Conservation (phyloP, 2,888 invertebrate species). For the Cheilosia urbana region DNA sequence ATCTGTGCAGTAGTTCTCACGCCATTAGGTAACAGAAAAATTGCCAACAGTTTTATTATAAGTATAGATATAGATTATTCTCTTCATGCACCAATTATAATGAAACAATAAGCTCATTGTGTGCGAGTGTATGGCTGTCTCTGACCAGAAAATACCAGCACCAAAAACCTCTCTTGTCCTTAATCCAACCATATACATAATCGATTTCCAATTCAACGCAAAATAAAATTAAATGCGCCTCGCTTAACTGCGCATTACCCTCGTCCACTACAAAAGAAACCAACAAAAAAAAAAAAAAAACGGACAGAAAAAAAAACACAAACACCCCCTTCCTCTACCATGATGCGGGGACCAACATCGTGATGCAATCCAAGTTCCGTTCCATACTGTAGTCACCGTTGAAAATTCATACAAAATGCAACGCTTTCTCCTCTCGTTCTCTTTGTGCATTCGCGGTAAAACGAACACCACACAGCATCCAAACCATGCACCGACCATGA, state of each 20-base stretch:
- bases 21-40: too few species aligned
- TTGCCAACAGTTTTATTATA: too few species aligned
- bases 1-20: too few species aligned
- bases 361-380: slow-evolving; percentile 6
- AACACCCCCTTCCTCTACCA: neutral
- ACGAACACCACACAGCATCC: slow-evolving; percentile 53
- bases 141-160: slow-evolving; percentile 43
- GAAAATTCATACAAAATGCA: slow-evolving; percentile 61
- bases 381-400: slow-evolving; percentile 53
- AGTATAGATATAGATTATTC: too few species aligned
- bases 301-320: neutral
- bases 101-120: slow-evolving; percentile 47
- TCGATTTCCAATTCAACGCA: slow-evolving; percentile 74
- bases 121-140: neutral
- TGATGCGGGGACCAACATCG: neutral
- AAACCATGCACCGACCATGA: slow-evolving; percentile 67
- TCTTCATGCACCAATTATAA: slow-evolving; percentile 24
- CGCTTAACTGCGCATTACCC: slow-evolving; percentile 70
- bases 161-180: slow-evolving; percentile 29
- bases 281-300: slow-evolving; percentile 4
- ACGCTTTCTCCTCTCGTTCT: slow-evolving; percentile 14
- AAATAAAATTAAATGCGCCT: slow-evolving; percentile 72
- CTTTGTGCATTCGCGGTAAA: slow-evolving; percentile 64
- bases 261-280: neutral
- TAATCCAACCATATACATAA: slow-evolving; percentile 66